Percentiles rank a stretch among this genome's conserved stretches.
Evolutionary conservation across 2,797 vertebrate species (phyloP).

Genomic region (Gila robusta): DNA sequence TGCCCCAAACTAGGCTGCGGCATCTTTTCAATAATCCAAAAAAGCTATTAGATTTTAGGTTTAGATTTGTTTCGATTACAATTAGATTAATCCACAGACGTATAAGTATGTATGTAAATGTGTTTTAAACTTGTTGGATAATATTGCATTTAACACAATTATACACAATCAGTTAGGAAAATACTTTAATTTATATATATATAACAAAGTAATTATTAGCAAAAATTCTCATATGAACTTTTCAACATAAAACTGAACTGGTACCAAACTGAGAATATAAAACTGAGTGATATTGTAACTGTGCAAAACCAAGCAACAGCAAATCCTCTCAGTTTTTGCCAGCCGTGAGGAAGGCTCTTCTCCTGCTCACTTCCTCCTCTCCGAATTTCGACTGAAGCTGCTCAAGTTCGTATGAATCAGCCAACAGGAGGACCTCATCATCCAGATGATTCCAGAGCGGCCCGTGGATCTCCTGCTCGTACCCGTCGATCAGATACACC

Average conservation of each 20-base stretch:
- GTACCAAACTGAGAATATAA: not conserved
- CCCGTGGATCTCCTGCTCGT: constrained; percentile 25
- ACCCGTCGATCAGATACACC: constrained; percentile 70
- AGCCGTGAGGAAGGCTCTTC: constrained; percentile 72
- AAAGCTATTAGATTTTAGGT: too few relatives aligned
- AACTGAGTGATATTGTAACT: not conserved
- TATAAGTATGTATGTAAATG: not conserved
- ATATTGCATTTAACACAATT: not conserved
- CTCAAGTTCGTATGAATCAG: constrained; percentile 51
- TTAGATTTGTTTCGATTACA: not conserved
- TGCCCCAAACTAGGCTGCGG: not conserved
- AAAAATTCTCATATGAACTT: not conserved
- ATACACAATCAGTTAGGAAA: constrained; percentile 1
- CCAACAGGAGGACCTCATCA: constrained; percentile 68
- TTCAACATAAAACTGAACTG: not conserved
- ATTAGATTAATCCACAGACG: not conserved
- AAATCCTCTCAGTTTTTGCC: constrained; percentile 46
- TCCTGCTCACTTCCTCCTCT: constrained; percentile 69
- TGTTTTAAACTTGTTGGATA: not conserved
- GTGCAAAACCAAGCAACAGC: not conserved
- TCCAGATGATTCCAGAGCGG: constrained; percentile 72
- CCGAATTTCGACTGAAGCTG: constrained; percentile 74
- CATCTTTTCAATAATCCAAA: not conserved
- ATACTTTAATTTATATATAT: constrained; percentile 27
- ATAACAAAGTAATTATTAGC: not conserved